Evolutionary conservation across 2,113 vertebrate genomes (phyloP).

Genomic region (Origma solitaria): DNA sequence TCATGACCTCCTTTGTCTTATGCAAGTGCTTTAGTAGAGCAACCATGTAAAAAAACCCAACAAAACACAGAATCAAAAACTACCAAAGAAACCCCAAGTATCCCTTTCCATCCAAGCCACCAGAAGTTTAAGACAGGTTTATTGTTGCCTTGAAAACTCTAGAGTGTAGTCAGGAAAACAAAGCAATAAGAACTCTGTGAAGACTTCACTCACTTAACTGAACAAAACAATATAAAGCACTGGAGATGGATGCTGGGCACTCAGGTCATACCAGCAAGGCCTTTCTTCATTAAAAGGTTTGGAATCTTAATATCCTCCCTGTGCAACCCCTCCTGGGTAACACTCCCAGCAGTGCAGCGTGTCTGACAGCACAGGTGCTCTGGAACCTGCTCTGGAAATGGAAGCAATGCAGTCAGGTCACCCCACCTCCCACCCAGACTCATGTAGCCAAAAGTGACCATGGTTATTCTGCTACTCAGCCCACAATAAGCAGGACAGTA

Average conservation of each 20-base stretch:
- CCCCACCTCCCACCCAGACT: background rate
- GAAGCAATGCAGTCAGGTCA: background rate
- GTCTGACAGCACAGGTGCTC: background rate
- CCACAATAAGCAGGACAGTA: fast-evolving
- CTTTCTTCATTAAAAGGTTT: background rate
- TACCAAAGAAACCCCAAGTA: background rate
- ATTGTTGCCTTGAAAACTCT: background rate
- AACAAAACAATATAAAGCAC: background rate
- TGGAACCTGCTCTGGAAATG: background rate
- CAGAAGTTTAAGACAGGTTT: background rate
- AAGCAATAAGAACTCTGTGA: background rate
- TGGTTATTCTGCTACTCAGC: background rate
- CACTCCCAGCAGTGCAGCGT: fast-evolving
- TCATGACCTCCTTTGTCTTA: background rate
- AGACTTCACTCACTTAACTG: background rate
- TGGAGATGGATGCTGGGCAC: background rate
- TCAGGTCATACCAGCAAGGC: background rate
- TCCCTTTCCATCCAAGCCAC: background rate
- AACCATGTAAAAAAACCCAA: background rate
- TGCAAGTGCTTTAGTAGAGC: background rate
- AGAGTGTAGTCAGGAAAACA: background rate
- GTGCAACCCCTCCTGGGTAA: background rate
- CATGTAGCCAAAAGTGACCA: fast-evolving
- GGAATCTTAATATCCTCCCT: background rate
- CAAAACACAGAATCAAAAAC: background rate